Base-by-base conservation (phyloP, 2,113 vertebrate species). In the Peromyscus leucopus region DNA sequence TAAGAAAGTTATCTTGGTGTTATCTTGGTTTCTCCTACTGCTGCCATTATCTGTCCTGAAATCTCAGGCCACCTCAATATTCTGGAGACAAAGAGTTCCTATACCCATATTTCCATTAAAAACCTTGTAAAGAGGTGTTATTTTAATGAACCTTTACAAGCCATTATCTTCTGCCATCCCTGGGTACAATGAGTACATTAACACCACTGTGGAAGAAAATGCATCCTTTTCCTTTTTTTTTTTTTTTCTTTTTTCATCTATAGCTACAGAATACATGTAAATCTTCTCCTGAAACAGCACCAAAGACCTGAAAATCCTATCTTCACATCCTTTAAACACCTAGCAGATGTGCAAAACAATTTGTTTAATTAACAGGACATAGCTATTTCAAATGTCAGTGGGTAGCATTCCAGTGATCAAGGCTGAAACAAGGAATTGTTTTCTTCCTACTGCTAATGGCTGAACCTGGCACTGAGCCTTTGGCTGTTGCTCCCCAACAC, bases 331-430 rank as follows among this genome's bases (percentile, higher is more conserved):
- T 96, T 71, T 79, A 97, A 59, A 31, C 85, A 91, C 97, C 36
- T 24, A 33, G 72, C 51, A 88, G 7, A 28, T 75, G 80, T 96
- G 69, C 55, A 97, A 97, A 97, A 97, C 33, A 94, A 92, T 97
- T 97, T 95, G 94, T 88, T 94, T 89, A 72, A 74, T 42, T 96
- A 80, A 90, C 97, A 89, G 65, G 48, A 98, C 93, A 97, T 89
- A 97, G 82, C 94, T 33, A 97, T 96, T 97, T 98, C 89, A 91
- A 88, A 94, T 96, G 91, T 96, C 97, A 97, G 96, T 96, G 91
- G 95, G 96, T 97, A 97, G 96, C 91, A 92, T 96, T 95, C 91
- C 96, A 96, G 95, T 61, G 93, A 96, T 96, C 82, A 97, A 95
- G 94, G 84, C 93, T 93, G 94, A 57, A 97, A 46, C 11, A 96